A percentile compares a stretch with the other conserved stretches of the same genome.
Evolutionary conservation across 1,140 invertebrate genomes (phyloP).

Genomic region (Drosophila quadrilineata): DNA sequence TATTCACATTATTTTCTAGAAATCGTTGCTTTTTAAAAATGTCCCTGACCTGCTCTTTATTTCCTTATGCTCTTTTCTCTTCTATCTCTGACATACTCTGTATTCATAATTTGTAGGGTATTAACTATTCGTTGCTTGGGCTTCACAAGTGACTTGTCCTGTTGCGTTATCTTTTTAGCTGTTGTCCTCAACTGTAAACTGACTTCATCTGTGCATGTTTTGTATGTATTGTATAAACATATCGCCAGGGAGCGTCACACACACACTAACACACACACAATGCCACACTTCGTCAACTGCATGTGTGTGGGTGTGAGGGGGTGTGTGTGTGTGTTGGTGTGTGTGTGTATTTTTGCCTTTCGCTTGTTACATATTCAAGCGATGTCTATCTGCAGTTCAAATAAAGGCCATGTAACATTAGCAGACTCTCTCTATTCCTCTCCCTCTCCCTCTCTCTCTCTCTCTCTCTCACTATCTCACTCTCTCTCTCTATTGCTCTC

Average conservation of each 20-base stretch:
- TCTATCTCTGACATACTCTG: too few relatives aligned
- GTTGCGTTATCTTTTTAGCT: too few relatives aligned
- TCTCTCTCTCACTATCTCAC: background rate
- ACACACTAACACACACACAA: background rate
- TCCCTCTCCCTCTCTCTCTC: too few relatives aligned
- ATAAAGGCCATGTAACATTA: slow-evolving; percentile 52
- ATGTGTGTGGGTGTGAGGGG: slow-evolving; percentile 9
- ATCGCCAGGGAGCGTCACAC: slow-evolving; percentile 25
- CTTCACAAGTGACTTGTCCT: too few relatives aligned
- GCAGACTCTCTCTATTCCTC: slow-evolving; percentile 19
- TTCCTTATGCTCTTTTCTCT: too few relatives aligned
- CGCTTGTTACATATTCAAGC: slow-evolving; percentile 76
- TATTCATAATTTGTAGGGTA: too few relatives aligned
- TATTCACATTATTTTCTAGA: too few relatives aligned
- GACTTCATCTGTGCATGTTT: background rate
- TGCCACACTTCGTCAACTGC: background rate
- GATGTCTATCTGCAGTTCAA: slow-evolving; percentile 67
- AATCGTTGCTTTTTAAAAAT: too few relatives aligned
- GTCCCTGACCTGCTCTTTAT: too few relatives aligned
- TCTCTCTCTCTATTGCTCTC: background rate
- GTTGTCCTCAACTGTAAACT: slow-evolving; percentile 24
- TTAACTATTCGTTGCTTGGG: too few relatives aligned
- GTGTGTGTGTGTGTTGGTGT: slow-evolving; percentile 2
- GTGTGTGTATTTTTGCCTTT: slow-evolving; percentile 58
- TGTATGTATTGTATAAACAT: slow-evolving; percentile 10